These are phyloP conservation scores for Cryptus viduatorius DNA, from an alignment of 2,888 invertebrate genomes.

Conservation along the genomic window DNA sequence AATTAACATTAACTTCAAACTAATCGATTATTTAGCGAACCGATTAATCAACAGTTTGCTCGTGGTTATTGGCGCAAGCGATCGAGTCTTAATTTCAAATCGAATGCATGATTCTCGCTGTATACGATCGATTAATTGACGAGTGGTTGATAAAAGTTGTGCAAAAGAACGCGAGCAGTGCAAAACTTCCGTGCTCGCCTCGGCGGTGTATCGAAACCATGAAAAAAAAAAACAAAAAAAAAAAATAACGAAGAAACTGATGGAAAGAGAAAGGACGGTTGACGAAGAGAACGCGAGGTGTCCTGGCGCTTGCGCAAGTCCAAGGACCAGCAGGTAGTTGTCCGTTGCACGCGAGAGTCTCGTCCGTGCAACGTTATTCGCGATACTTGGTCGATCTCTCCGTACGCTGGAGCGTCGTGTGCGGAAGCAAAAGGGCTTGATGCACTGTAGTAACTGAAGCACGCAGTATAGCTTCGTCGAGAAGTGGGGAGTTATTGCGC, in stretches of 20 bases:
- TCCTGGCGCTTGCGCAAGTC: constrained; percentile 35
- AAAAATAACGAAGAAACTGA: background rate
- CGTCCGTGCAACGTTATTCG: background rate
- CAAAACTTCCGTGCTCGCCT: background rate
- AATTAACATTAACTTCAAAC: constrained; percentile 9
- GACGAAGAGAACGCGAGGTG: constrained; percentile 1
- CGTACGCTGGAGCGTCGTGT: background rate
- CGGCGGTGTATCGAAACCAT: background rate
- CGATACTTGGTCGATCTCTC: background rate
- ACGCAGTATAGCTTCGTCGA: background rate
- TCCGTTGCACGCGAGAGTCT: background rate
- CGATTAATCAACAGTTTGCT: constrained; percentile 11
- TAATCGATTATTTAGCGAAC: constrained; percentile 12
- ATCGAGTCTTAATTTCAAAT: background rate
- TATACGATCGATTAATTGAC: background rate
- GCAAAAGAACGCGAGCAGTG: background rate
- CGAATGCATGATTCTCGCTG: background rate
- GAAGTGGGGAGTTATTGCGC: background rate
- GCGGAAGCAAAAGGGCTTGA: background rate
- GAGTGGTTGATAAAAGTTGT: background rate
- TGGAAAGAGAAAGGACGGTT: constrained; percentile 1
- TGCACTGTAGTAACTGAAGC: constrained; percentile 9
- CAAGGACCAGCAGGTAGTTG: constrained; percentile 41
- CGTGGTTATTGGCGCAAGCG: background rate
- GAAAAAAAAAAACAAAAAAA: constrained; percentile 1